These are phyloP conservation scores for Halictus ligatus DNA, from an alignment of 2,888 invertebrate genomes.

Conservation along the genomic window DNA sequence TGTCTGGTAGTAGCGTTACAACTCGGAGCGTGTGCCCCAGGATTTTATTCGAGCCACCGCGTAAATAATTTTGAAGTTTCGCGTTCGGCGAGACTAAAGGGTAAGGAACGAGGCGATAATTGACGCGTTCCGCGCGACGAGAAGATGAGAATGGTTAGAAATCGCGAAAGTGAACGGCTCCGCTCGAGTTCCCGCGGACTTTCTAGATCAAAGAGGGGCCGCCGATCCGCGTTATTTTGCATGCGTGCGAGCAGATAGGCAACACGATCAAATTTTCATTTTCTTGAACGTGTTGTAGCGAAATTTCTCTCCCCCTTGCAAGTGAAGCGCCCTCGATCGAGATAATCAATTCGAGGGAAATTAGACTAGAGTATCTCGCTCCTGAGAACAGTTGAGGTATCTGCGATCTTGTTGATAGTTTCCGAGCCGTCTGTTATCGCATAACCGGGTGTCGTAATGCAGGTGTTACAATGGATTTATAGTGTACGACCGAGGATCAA, in stretches of 20 bases:
- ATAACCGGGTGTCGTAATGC: constrained; percentile 30
- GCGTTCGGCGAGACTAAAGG: neutral
- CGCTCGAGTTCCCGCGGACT: constrained; percentile 45
- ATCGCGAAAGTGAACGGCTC: constrained; percentile 54
- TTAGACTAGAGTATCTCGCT: neutral
- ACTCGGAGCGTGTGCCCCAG: neutral
- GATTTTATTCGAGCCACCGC: neutral
- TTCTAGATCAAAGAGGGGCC: constrained; percentile 50
- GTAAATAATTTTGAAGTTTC: neutral
- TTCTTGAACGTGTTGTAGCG: neutral
- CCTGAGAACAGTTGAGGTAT: neutral
- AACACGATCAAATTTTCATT: neutral
- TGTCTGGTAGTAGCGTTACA: neutral
- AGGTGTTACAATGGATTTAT: constrained; percentile 18
- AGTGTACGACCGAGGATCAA: neutral
- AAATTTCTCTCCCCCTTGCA: neutral
- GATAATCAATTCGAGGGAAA: neutral
- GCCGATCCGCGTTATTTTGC: constrained; percentile 47
- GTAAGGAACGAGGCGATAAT: neutral
- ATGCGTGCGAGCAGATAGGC: constrained; percentile 14
- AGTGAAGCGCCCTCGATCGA: neutral
- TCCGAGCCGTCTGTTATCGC: neutral
- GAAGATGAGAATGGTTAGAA: constrained; percentile 38
- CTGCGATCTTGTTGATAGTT: neutral
- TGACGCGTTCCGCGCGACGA: constrained; percentile 1